These are phyloP conservation scores for Abrostola triplasia DNA, from an alignment of 2,888 invertebrate species.

Conservation along the genomic window DNA sequence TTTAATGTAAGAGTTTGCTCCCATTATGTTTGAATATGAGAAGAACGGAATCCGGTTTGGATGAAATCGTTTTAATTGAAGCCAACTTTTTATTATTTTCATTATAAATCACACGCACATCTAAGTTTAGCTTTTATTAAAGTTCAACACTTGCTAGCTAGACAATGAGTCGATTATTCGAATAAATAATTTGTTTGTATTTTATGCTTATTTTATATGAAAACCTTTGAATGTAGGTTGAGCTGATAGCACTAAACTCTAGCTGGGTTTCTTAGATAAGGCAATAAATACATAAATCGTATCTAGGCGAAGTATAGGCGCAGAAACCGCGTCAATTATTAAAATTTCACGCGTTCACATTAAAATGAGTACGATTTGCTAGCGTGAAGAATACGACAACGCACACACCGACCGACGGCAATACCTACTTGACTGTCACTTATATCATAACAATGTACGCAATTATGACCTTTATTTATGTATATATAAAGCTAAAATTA, in stretches of 20 bases:
- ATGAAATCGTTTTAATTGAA: conserved; percentile 71
- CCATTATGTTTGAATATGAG: conserved; percentile 78
- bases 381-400: conserved; percentile 48
- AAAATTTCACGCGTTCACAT: conserved; percentile 54
- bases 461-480: conserved; percentile 17
- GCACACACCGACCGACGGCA: conserved; percentile 24
- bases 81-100: conserved; percentile 25
- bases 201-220: conserved; percentile 5
- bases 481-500: conserved; percentile 17
- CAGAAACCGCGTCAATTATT: conserved; percentile 52
- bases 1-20: conserved; percentile 78
- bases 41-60: conserved; percentile 68
- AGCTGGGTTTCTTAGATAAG: conserved; percentile 33
- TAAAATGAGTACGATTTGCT: conserved; percentile 41
- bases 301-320: conserved; percentile 21
- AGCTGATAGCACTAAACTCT: not conserved
- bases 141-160: not conserved
- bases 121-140: not conserved
- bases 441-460: conserved; percentile 18
- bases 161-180: not conserved
- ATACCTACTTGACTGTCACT: conserved; percentile 34
- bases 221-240: conserved; percentile 2
- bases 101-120: conserved; percentile 6
- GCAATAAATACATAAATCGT: conserved; percentile 28
- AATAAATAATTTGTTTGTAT: not conserved